Conservation (phyloP, 2,888 invertebrate genomes). For the Scotopteryx bipunctaria region DNA sequence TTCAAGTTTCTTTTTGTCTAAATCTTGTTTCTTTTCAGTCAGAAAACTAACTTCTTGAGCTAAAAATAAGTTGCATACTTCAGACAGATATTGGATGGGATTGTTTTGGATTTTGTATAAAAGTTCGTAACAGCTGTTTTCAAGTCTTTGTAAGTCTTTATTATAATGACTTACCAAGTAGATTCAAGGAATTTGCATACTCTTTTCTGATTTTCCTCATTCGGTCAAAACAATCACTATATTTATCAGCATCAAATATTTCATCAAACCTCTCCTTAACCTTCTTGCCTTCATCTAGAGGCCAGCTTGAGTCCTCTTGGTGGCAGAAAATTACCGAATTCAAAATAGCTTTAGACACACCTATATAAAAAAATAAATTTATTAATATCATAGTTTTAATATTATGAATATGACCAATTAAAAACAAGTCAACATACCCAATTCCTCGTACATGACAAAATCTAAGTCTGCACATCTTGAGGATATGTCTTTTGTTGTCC, state of each 20-base stretch:
- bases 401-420: too few species aligned
- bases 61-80: conserved; percentile 37
- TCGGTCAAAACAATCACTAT: conserved; percentile 93
- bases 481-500: conserved; percentile 82
- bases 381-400: too few species aligned
- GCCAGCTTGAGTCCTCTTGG: conserved; percentile 99
- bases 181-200: conserved; percentile 77
- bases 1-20: conserved; percentile 83
- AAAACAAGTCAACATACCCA: conserved; percentile 57
- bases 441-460: conserved; percentile 86
- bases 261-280: conserved; percentile 98
- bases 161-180: conserved; percentile 81
- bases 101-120: background rate
- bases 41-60: conserved; percentile 79
- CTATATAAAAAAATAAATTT: conserved; percentile 73
- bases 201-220: conserved; percentile 87
- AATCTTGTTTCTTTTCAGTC: conserved; percentile 83
- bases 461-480: conserved; percentile 89
- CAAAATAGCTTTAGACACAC: conserved; percentile 96
- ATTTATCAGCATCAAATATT: conserved; percentile 97
- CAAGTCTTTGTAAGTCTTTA: too few species aligned
- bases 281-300: conserved; percentile 95
- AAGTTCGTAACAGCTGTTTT: too few species aligned
- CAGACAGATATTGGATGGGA: background rate
- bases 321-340: conserved; percentile 99